These are phyloP conservation scores for Platyura marginata DNA, from an alignment of 1,140 invertebrate genomes.

Conservation along the genomic window DNA sequence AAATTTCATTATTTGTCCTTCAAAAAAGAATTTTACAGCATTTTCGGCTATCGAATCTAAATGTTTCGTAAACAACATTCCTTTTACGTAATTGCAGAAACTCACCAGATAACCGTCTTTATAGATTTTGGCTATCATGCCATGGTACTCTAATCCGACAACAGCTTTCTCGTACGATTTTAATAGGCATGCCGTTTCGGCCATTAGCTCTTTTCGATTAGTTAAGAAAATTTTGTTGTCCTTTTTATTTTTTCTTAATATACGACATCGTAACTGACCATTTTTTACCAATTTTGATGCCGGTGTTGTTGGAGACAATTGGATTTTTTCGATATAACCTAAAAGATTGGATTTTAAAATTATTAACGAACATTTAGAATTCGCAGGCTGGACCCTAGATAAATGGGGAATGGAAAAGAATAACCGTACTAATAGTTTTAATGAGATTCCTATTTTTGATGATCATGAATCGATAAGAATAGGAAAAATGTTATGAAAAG, in stretches of 20 bases:
- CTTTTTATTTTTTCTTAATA: conserved; percentile 24
- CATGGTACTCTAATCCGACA: conserved; percentile 30
- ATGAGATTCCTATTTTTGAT: too few relatives aligned
- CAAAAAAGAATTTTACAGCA: conserved; percentile 29
- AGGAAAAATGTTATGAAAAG: neutral
- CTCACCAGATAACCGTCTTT: conserved; percentile 30
- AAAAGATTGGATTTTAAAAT: conserved; percentile 1
- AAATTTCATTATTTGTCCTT: conserved; percentile 33
- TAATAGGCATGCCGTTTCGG: conserved; percentile 29
- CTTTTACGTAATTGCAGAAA: conserved; percentile 38
- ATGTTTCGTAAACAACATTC: conserved; percentile 31
- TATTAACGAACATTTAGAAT: neutral
- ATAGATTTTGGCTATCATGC: conserved; percentile 29
- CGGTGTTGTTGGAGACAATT: conserved; percentile 11
- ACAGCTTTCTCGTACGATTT: conserved; percentile 25
- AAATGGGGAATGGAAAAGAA: too few relatives aligned
- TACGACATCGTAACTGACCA: conserved; percentile 21
- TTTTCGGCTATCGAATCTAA: conserved; percentile 23
- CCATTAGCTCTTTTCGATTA: conserved; percentile 26
- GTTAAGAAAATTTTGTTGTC: conserved; percentile 30
- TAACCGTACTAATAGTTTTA: too few relatives aligned
- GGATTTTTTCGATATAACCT: conserved; percentile 17
- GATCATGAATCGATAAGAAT: too few relatives aligned
- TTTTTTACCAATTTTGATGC: conserved; percentile 10
- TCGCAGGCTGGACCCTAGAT: neutral